Conservation (phyloP, 2,888 invertebrate species). For the Harpagoxenus sublaevis region DNA sequence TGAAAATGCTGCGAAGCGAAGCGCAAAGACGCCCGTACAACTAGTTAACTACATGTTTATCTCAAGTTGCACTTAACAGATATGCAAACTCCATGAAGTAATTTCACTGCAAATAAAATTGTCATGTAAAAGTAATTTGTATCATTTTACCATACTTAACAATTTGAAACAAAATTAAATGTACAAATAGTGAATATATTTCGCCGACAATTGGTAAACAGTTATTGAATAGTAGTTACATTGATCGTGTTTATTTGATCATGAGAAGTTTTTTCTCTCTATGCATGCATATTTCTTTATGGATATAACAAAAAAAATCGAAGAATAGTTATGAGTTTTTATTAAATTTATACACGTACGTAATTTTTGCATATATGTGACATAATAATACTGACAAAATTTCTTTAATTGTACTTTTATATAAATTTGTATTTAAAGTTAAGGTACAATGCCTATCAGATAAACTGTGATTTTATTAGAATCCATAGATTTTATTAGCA, state of each 20-base stretch:
- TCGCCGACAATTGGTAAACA: not conserved
- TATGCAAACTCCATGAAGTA: not conserved
- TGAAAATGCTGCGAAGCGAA: not conserved
- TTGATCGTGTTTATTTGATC: not conserved
- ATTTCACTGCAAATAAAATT: not conserved
- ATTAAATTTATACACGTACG: not conserved
- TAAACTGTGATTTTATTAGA: not conserved
- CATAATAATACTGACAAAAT: not conserved
- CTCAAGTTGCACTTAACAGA: not conserved
- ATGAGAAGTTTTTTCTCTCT: not conserved
- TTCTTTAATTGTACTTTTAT: not conserved
- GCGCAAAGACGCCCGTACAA: not conserved
- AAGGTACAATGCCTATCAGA: not conserved
- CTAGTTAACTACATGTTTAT: not conserved
- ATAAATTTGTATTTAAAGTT: constrained; percentile 5
- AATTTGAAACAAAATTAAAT: not conserved
- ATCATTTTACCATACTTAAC: not conserved
- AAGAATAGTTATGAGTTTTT: not conserved
- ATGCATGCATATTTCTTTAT: not conserved
- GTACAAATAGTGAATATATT: not conserved
- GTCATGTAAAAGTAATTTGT: not conserved
- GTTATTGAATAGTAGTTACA: not conserved
- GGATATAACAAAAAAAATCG: not conserved
- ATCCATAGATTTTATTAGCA: not conserved
- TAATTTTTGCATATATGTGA: not conserved